Base-by-base conservation (phyloP, 2,797 vertebrate genomes). In the Schizopygopsis pylzovi region DNA sequence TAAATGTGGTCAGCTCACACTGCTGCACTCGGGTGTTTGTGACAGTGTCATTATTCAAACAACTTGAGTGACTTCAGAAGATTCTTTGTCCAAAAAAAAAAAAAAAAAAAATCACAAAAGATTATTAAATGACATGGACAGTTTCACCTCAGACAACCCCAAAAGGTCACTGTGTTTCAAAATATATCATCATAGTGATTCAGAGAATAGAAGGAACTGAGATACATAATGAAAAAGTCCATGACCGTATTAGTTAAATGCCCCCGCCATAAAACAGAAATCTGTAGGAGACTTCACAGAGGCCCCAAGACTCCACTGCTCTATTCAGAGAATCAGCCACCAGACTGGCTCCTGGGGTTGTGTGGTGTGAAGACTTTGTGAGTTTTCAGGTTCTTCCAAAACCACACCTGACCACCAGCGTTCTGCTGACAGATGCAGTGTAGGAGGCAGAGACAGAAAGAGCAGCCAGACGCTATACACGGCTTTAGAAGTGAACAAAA, bases 331-430 rank as follows among this genome's bases (percentile, higher is more conserved):
- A 72, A 71, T 59, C 63, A 78, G 28, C 33, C 33, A 63, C 37
- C 59, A 80, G 82, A 65, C 52, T 73, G 22, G 13, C 25, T 89
- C 33, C 81, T 49, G 45, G 37, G 63, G 20, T 80, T 47, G 22
- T 83, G 83, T 49, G 47, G 85, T 56, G 39, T 28, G 43, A 80
- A 43, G 25, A 33, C n/a, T 28, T 54, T 11, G 13, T 16, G 63
- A 76, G 56, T 8, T 89, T 84, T 87, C 47, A 86, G 84, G 56
- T 71, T 83, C 85, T 89, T 89, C 80, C 87, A 88, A 85, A 87
- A 88, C 79, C 87, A 68, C 82, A 81, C 76, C 59, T 37, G 78
- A 86, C 78, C 82, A 81, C 85, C 77, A 47, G 22, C 8, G 12
- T 39, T 33, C 33, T 33, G 22, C 71, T 81, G 0, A 77, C 22